Conservation (phyloP, 23 tunicate species). For the Ascidia mentula region DNA sequence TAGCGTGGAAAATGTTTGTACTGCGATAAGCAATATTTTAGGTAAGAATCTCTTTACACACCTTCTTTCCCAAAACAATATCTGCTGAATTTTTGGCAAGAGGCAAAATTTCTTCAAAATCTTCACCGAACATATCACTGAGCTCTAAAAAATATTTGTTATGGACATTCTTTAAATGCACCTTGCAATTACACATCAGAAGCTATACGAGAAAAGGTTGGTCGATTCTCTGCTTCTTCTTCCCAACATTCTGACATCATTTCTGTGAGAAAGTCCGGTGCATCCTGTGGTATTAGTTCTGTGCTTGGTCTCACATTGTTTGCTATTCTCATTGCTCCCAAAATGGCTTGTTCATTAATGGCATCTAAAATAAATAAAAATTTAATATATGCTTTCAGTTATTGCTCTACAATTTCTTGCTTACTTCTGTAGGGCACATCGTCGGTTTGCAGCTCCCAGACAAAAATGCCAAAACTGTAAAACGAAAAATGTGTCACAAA, state of each 20-base stretch:
- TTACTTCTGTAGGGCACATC: slow-evolving; percentile 33
- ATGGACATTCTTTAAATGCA: too few relatives aligned
- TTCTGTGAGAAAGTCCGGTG: not conserved
- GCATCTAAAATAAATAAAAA: not conserved
- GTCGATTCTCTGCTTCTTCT: not conserved
- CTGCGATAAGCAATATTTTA: not conserved
- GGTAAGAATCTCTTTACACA: not conserved
- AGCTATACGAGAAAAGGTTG: not conserved
- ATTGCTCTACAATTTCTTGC: too few relatives aligned
- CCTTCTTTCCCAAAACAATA: not conserved
- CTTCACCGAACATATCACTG: not conserved
- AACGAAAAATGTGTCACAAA: not conserved
- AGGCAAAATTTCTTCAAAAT: not conserved
- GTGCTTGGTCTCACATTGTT: not conserved
- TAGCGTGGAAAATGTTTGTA: not conserved
- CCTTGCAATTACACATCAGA: too few relatives aligned
- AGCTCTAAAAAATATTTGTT: not conserved
- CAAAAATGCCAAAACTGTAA: slow-evolving; percentile 48
- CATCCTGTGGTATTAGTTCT: not conserved
- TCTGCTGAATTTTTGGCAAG: not conserved
- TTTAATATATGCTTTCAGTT: too few relatives aligned
- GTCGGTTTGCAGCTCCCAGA: slow-evolving; percentile 44
- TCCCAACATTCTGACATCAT: not conserved
- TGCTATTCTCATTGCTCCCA: not conserved
- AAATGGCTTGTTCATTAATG: not conserved